A percentile compares a stretch with the other conserved stretches of the same genome.
Conservation (phyloP, 2,113 vertebrate genomes). For the Nycticebus coucang region DNA sequence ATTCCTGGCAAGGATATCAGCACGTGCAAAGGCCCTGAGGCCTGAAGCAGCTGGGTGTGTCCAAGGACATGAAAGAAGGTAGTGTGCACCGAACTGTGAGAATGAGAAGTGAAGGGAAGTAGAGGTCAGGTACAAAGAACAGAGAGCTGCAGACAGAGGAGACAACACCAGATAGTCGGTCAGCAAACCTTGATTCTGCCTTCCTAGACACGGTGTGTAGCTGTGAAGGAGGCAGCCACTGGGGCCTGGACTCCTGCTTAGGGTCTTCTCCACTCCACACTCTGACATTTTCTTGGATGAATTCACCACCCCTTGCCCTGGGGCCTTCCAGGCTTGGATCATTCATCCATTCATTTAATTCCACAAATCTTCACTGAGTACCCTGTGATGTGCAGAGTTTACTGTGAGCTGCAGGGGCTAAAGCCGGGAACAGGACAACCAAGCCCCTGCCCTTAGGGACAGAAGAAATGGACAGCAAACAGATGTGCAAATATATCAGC, state of each 20-base stretch:
- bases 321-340: background rate
- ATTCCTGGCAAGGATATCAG: background rate
- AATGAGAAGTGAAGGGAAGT: background rate
- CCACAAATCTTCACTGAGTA: background rate
- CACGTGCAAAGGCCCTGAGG: background rate
- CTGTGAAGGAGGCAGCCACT: background rate
- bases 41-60: background rate
- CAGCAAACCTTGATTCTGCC: background rate
- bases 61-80: background rate
- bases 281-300: background rate
- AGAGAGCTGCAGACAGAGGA: background rate
- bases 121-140: background rate
- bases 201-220: background rate
- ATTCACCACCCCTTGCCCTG: background rate
- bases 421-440: background rate
- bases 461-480: background rate
- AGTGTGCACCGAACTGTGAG: background rate
- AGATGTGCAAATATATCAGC: background rate
- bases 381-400: background rate
- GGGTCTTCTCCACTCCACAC: background rate
- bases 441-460: background rate
- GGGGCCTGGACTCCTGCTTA: rapidly evolving
- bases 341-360: background rate
- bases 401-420: background rate
- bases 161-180: background rate